These are phyloP conservation scores for Leucoraja erinaceus DNA, from an alignment of 2,113 vertebrate species.

Conservation along the genomic window DNA sequence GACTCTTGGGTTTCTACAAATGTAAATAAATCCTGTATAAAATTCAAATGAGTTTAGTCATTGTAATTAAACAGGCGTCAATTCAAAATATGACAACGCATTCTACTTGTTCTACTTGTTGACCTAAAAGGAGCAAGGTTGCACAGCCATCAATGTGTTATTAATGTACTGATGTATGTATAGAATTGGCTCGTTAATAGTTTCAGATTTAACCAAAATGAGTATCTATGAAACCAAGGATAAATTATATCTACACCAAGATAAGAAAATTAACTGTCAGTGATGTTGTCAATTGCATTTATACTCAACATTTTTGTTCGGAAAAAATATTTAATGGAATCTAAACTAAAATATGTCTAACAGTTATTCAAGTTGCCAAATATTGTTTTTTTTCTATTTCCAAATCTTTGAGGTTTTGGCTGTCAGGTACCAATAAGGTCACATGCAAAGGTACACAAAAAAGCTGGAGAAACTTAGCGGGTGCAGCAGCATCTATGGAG, in stretches of 20 bases:
- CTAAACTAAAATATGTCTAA: not conserved
- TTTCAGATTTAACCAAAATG: not conserved
- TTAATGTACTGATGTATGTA: slow-evolving; percentile 12
- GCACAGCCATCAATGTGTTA: not conserved
- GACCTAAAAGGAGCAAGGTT: not conserved
- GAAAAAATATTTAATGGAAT: not conserved
- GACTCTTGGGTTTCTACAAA: slow-evolving; percentile 22
- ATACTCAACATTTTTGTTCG: not conserved
- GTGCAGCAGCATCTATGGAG: too few relatives aligned
- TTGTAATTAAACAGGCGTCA: slow-evolving; percentile 11
- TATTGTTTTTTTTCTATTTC: not conserved
- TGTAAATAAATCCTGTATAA: slow-evolving; percentile 5
- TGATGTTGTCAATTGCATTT: not conserved
- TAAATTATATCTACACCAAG: not conserved
- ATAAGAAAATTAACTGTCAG: not conserved
- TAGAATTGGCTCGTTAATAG: not conserved
- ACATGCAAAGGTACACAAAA: too few relatives aligned
- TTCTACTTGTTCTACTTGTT: slow-evolving; percentile 18
- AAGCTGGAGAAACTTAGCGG: too few relatives aligned
- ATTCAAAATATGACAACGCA: slow-evolving; percentile 6
- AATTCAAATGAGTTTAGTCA: slow-evolving; percentile 8
- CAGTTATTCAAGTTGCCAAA: not conserved
- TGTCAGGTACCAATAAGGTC: not conserved
- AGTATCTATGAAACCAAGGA: not conserved
- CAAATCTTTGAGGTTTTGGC: not conserved